A percentile compares a stretch with the other conserved stretches of the same genome.
phyloP scores from a whole-genome alignment of 1,140 invertebrate genomes.

The Alviniconcha marisindica region DNA sequence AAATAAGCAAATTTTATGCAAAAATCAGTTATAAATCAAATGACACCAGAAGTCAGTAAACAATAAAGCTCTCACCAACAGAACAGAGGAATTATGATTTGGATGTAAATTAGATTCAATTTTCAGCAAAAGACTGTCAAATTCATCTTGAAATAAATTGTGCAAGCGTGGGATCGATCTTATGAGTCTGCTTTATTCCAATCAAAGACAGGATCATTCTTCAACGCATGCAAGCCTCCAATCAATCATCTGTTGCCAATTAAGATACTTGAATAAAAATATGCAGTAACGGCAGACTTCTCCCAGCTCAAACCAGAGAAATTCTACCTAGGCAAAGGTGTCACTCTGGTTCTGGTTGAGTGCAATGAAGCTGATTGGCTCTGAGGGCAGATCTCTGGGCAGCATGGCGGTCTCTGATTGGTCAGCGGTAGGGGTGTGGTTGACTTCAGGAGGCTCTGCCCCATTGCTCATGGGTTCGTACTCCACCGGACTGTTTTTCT shows the following conservation, averaged over 20 bases:
- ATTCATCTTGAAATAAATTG: too few species aligned
- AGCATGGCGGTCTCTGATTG: conserved; percentile 36
- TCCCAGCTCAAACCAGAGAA: too few species aligned
- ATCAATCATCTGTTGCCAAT: not conserved
- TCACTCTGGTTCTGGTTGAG: conserved; percentile 22
- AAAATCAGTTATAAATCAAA: too few species aligned
- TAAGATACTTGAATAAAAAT: not conserved
- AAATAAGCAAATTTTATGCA: too few species aligned
- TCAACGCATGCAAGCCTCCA: not conserved
- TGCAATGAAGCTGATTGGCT: conserved; percentile 46
- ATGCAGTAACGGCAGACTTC: not conserved
- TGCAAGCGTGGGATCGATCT: too few species aligned
- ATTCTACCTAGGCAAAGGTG: not conserved
- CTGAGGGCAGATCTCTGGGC: conserved; percentile 20
- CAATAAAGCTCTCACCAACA: too few species aligned
- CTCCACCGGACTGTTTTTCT: conserved; percentile 45
- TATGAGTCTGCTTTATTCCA: too few species aligned
- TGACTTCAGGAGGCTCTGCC: conserved; percentile 11
- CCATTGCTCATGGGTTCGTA: conserved; percentile 55
- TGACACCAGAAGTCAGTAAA: too few species aligned
- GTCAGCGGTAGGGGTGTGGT: not conserved
- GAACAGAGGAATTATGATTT: too few species aligned
- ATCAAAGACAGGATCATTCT: not conserved
- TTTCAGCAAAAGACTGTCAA: too few species aligned
- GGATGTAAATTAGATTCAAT: too few species aligned